Conservation (phyloP, 2,797 vertebrate species). For the Typhlichthys eigenmanni region DNA sequence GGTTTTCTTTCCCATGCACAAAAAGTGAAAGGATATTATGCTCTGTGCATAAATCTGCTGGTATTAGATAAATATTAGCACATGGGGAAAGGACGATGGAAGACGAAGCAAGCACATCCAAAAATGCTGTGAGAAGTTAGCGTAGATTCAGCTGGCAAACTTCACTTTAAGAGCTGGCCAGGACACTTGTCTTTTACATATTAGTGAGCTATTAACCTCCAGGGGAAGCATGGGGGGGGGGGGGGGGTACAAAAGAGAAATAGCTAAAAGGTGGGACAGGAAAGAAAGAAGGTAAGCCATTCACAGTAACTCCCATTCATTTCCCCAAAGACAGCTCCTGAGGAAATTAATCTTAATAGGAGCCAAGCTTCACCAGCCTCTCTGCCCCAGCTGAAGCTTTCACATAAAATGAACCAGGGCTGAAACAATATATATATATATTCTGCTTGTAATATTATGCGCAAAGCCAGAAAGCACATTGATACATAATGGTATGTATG, state of each 20-base stretch:
- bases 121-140: slow-evolving; percentile 31
- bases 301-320: slow-evolving; percentile 65
- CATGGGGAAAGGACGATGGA: slow-evolving; percentile 11
- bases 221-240: slow-evolving; percentile 36
- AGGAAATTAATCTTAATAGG: slow-evolving; percentile 66
- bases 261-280: slow-evolving; percentile 39
- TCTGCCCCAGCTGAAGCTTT: slow-evolving; percentile 47
- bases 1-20: neutral
- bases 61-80: neutral
- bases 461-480: too few relatives aligned
- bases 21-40: neutral
- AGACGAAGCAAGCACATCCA: slow-evolving; percentile 24
- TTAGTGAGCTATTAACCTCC: slow-evolving; percentile 59
- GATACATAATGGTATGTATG: too few relatives aligned
- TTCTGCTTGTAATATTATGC: slow-evolving; percentile 21
- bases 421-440: slow-evolving; percentile 38
- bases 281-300: slow-evolving; percentile 60
- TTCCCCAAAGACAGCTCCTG: slow-evolving; percentile 64
- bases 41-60: slow-evolving; percentile 4
- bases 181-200: slow-evolving; percentile 58
- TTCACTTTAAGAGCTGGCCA: slow-evolving; percentile 59
- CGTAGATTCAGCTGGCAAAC: slow-evolving; percentile 58
- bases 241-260: slow-evolving; percentile 39
- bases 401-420: slow-evolving; percentile 42
- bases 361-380: slow-evolving; percentile 42